phyloP scores from a whole-genome alignment of 2,113 vertebrate genomes.

The Xiphorhynchus elegans region DNA sequence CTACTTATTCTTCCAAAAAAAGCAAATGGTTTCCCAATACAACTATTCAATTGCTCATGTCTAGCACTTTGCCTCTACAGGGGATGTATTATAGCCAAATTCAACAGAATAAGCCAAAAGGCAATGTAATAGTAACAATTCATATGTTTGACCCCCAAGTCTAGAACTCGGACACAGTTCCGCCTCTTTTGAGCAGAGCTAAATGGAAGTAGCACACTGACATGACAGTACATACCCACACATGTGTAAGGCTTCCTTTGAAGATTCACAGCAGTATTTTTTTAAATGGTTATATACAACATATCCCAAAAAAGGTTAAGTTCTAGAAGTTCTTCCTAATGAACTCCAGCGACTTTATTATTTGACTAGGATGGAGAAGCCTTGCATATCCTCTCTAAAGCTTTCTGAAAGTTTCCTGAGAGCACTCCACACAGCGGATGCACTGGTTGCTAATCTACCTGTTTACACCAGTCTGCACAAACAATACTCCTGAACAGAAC shows the following conservation, averaged over 20 bases:
- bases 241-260: accelerated
- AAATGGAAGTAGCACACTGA: neutral
- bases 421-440: neutral
- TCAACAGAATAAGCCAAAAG: neutral
- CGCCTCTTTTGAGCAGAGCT: neutral
- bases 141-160: accelerated
- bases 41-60: neutral
- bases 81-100: neutral
- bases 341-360: neutral
- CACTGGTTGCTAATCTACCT: neutral
- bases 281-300: neutral
- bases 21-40: neutral
- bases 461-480: neutral
- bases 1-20: neutral
- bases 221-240: neutral
- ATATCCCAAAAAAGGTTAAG: neutral
- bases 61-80: neutral
- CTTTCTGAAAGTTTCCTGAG: neutral
- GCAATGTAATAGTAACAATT: neutral
- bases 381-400: neutral
- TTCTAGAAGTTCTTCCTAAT: neutral
- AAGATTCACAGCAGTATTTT: neutral
- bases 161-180: neutral
- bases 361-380: neutral
- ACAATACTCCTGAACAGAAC: neutral